phyloP scores from a whole-genome alignment of 2,888 invertebrate species.

The Hirtodrosophila confusa region DNA sequence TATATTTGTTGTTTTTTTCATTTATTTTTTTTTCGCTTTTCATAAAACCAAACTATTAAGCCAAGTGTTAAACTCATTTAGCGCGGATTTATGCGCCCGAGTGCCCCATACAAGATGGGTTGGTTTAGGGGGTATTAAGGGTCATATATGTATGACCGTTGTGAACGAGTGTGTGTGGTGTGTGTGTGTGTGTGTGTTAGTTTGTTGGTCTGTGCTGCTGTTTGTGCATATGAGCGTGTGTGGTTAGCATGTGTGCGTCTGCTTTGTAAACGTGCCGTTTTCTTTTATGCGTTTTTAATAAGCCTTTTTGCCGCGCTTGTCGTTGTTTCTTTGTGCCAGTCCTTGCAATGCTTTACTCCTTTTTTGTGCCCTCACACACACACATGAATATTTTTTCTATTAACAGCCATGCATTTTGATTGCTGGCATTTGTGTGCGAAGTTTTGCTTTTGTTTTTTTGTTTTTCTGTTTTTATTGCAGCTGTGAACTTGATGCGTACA shows the following conservation, averaged over 20 bases:
- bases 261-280: slow-evolving; percentile 76
- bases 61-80: slow-evolving; percentile 79
- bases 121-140: slow-evolving; percentile 29
- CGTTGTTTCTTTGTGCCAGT: slow-evolving; percentile 60
- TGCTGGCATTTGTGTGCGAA: slow-evolving; percentile 59
- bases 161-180: slow-evolving; percentile 21
- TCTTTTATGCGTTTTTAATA: slow-evolving; percentile 77
- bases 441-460: slow-evolving; percentile 26
- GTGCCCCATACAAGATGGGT: slow-evolving; percentile 63
- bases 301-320: slow-evolving; percentile 72
- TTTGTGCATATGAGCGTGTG: slow-evolving; percentile 33
- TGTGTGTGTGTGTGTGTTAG: slow-evolving; percentile 33
- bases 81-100: slow-evolving; percentile 80
- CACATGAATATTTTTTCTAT: slow-evolving; percentile 42
- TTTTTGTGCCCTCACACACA: slow-evolving; percentile 11
- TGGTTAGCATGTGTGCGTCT: slow-evolving; percentile 34
- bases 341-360: slow-evolving; percentile 22
- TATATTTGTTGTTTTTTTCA: slow-evolving; percentile 32
- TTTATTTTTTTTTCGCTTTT: slow-evolving; percentile 57
- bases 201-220: slow-evolving; percentile 16
- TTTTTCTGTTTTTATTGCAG: slow-evolving; percentile 25
- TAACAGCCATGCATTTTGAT: slow-evolving; percentile 65
- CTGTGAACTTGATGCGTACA: slow-evolving; percentile 62
- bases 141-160: slow-evolving; percentile 30
- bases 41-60: slow-evolving; percentile 79